Base-by-base conservation (phyloP, 2,113 vertebrate genomes). In the Corythoichthys intestinalis region DNA sequence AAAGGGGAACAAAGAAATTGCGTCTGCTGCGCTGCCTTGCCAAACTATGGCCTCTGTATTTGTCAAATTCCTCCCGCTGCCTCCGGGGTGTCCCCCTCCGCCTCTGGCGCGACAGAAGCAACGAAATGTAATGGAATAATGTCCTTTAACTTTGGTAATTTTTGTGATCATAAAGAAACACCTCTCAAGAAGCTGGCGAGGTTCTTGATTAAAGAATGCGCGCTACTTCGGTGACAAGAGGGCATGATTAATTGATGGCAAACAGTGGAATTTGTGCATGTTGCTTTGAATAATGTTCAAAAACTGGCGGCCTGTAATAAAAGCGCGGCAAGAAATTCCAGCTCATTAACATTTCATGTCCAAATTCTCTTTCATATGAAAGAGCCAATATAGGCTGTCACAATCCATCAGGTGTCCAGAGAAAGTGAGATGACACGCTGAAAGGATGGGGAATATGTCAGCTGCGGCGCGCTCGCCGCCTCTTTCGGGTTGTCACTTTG, bases 241-340 rank as follows among this genome's bases (percentile, higher is more conserved):
- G 90, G 90, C 91, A 94, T 95, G 92, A 95, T 93, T 95, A 94
- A 94, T 95, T 95, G 93, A 97, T 91, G 88, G 93, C 93, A 95
- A 95, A 96, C 94, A 94, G 93, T 92, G 90, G 92, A 92, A 93
- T 94, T 95, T 94, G 92, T 91, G 91, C 90, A 91, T 93, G 92
- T 90, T 93, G 89, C 93, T 95, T 93, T 95, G 94, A 96, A 97
- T 95, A 95, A 94, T 94, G 92, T 93, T 94, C 93, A 94, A 94
- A 58, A 93, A 95, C 92, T 94, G 93, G 92, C 87, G 91, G 93
- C 91, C 93, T 87, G 93, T 94, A 94, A 93, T 93, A 93, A 94
- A 94, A 94, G 91, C 93, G 91, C 89, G 88, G 91, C 92, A 89
- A 94, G 91, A 91, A 94, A 94, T 94, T 94, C 93, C 87, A 92